Evolutionary conservation across 2,888 invertebrate genomes (phyloP), one percentile per base, ranked within the genome.

Genomic region (Elgonia sp.): DNA sequence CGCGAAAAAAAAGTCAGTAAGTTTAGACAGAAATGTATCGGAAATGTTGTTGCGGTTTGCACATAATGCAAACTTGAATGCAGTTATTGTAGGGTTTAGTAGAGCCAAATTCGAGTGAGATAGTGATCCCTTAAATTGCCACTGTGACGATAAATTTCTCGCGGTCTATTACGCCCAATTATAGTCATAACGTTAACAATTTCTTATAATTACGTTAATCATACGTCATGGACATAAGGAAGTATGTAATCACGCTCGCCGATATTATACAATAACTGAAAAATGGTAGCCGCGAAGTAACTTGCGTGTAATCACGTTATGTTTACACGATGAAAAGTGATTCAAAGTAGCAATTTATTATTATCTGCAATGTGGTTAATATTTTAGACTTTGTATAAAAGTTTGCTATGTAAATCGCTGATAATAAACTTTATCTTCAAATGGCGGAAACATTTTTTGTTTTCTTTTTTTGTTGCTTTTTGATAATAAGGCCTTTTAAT

Each of bases 321-420:
- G 86, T 81, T 86, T 86, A 86, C 76, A 81, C 63, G 86, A 46
- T 40, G 81, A 69, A 81, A 70, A 81, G 75, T 75, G 85, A 80
- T 85, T 80, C 69, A 40, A 60, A 75, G 69, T 62, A 80, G 75
- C 62, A 80, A 75, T 79, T 85, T 73, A 69, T 75, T 75, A 80
- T 69, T 73, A 73, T 39, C 37, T 73, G 67, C 70, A 18, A 21
- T 62, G n/a, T 42, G 29, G 60, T 21, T 53, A 37, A 37, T 77
- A 70, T 69, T 82, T 81, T 50, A 70, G 65, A 46, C 29, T 3
- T 21, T 10, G n/a, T 42, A 55, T 50, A 73, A 63, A 55, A 53
- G 39, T 73, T n/a, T 55, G 18, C 7, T 53, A 70, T 72, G 72
- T 46, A 72, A 72, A 72, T 63, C 29, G 72, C 40, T 39, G 62